Evolutionary conservation across 2,888 invertebrate genomes (phyloP), one percentile per base, ranked within the genome.

Genomic region (Drosophila pegasa): DNA sequence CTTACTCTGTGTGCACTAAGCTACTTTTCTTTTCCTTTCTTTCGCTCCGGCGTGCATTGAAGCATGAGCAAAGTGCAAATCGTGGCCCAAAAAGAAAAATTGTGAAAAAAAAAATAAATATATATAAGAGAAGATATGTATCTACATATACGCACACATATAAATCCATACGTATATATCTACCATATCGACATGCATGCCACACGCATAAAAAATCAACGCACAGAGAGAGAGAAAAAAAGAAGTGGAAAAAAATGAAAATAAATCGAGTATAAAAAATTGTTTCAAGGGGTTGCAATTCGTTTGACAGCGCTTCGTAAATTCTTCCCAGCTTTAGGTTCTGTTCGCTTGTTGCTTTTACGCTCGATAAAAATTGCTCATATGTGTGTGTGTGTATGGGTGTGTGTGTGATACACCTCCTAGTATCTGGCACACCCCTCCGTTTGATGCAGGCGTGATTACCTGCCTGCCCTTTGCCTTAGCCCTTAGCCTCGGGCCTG

Each of bases 211-310:
- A 54, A 54, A 58, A 52, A 54, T 40, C 58, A 54, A 45, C 35
- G 41, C 41, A 45, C 22, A 45, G 37, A 31, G 58, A 47, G 35
- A 22, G 29, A 35, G n/a, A 18, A 22, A n/a, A 37, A 37, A 22
- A 22, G 33, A 55, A 40, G 10, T 2, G 2, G 40, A 60, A 70
- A 69, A 74, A 67, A 73, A 52, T 68, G 47, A 61, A 87, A 82
- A 82, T 87, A 82, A 82, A 82, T 87, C 81, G 82, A 73, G 85
- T 87, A 82, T 80, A 84, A 78, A 83, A 84, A 87, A 83, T 84
- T 64, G 73, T 73, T 76, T 83, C 85, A 87, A 83, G 82, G 82
- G 82, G 85, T 87, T 84, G 84, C 73, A 71, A 55, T 76, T 73
- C 70, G 81, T 72, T 84, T 75, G 87, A 83, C 83, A 66, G 76